phyloP scores from a whole-genome alignment of 2,113 vertebrate species.

The Nothobranchius kuhntae region DNA sequence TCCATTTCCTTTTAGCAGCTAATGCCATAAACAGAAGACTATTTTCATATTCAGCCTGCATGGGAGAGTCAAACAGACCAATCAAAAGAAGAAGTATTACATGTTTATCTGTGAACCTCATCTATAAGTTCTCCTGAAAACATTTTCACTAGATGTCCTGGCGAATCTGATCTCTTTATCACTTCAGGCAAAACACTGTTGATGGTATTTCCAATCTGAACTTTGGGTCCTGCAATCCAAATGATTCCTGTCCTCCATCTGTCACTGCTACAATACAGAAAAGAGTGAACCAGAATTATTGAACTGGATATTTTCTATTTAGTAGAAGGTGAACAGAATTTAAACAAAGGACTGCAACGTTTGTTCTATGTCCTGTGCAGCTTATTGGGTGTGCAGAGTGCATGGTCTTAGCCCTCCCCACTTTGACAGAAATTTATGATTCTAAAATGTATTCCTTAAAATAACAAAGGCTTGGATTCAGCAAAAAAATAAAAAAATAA shows the following conservation, averaged over 20 bases:
- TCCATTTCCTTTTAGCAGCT: too few species aligned
- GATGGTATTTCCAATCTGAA: background rate
- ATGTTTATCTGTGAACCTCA: too few species aligned
- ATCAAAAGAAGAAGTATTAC: too few species aligned
- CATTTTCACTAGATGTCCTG: background rate
- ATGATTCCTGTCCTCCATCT: background rate
- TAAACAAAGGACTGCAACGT: background rate
- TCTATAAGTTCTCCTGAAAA: background rate
- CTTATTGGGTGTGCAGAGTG: background rate
- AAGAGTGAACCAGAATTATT: background rate
- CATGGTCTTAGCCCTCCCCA: background rate
- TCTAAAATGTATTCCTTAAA: background rate
- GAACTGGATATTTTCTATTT: background rate
- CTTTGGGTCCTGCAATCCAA: background rate
- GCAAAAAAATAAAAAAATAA: background rate
- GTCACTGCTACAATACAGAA: background rate
- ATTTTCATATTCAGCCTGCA: too few species aligned
- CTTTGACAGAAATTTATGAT: background rate
- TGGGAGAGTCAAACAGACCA: too few species aligned
- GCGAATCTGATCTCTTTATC: background rate
- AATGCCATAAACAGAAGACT: too few species aligned
- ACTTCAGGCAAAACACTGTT: background rate
- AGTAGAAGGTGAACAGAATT: background rate
- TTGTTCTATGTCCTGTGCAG: background rate
- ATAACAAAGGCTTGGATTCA: constrained; percentile 3